phyloP scores from a whole-genome alignment of 2,797 vertebrate genomes.

The Brachyrhaphis roseni region DNA sequence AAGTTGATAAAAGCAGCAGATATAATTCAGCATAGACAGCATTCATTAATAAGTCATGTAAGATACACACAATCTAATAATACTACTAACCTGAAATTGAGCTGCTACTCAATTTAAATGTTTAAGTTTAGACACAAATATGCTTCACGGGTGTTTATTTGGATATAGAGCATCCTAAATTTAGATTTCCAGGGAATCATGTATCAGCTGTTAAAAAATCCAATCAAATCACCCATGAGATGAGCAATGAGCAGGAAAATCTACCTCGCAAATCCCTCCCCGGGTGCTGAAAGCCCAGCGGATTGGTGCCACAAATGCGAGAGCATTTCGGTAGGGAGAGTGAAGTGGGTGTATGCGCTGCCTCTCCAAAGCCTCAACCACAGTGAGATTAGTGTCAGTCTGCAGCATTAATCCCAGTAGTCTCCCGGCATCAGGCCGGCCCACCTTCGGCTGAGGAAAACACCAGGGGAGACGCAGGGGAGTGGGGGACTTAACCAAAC shows the following conservation, averaged over 20 bases:
- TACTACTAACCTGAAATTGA: neutral
- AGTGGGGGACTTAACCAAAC: constrained; percentile 69
- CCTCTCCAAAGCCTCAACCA: constrained; percentile 78
- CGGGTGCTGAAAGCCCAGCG: constrained; percentile 40
- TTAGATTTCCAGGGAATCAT: constrained; percentile 12
- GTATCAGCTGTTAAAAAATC: constrained; percentile 30
- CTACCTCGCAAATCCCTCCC: constrained; percentile 48
- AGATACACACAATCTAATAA: constrained; percentile 6
- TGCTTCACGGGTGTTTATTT: neutral
- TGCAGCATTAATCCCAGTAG: constrained; percentile 79
- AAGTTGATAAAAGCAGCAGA: constrained; percentile 65
- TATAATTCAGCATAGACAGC: constrained; percentile 41
- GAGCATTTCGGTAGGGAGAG: constrained; percentile 68
- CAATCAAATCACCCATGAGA: constrained; percentile 36
- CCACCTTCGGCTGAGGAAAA: constrained; percentile 67
- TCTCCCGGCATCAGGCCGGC: constrained; percentile 68
- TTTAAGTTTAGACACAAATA: neutral
- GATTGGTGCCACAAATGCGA: constrained; percentile 62
- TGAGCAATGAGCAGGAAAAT: constrained; percentile 52
- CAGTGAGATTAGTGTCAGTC: constrained; percentile 84
- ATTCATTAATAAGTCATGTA: constrained; percentile 40
- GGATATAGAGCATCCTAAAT: neutral
- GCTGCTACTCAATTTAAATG: neutral
- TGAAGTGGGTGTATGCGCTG: constrained; percentile 68
- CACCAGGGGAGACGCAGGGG: constrained; percentile 49